These are phyloP conservation scores for Thereva nobilitata DNA, from an alignment of 2,888 invertebrate genomes.

Conservation along the genomic window DNA sequence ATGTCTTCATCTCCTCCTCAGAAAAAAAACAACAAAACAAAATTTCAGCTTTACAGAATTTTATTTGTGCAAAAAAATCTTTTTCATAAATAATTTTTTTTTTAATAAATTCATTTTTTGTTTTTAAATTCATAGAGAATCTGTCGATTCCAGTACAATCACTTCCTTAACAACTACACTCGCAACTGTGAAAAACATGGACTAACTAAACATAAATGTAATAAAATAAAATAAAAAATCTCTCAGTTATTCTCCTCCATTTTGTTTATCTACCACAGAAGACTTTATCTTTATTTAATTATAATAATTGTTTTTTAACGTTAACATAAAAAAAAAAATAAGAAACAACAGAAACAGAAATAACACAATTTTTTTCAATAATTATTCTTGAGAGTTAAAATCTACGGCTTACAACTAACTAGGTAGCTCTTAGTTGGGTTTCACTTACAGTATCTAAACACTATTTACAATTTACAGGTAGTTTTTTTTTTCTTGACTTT, in stretches of 20 bases:
- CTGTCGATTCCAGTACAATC: constrained; percentile 11
- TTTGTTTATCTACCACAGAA: constrained; percentile 11
- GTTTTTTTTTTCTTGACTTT: constrained; percentile 11
- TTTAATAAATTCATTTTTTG: constrained; percentile 14
- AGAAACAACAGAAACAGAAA: constrained; percentile 3
- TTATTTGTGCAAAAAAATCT: constrained; percentile 40
- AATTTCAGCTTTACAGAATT: constrained; percentile 38
- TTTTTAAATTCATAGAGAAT: constrained; percentile 28
- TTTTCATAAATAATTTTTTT: constrained; percentile 40
- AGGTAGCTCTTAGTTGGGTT: constrained; percentile 19
- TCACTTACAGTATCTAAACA: constrained; percentile 15
- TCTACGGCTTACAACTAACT: constrained; percentile 9
- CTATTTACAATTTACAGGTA: constrained; percentile 30
- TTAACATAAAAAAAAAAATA: constrained; percentile 18
- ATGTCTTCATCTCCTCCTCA: not conserved
- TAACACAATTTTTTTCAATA: no score
- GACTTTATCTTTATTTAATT: not conserved
- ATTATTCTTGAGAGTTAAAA: constrained; percentile 10
- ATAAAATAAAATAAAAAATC: no score
- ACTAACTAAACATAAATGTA: constrained; percentile 5
- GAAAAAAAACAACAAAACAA: not conserved
- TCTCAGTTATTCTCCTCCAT: constrained; percentile 6
- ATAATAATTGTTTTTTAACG: not conserved
- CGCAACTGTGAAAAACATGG: constrained; percentile 29
- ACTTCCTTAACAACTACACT: constrained; percentile 19